Conservation (phyloP, 2,797 vertebrate genomes). For the Neosilurus mollespiculum region DNA sequence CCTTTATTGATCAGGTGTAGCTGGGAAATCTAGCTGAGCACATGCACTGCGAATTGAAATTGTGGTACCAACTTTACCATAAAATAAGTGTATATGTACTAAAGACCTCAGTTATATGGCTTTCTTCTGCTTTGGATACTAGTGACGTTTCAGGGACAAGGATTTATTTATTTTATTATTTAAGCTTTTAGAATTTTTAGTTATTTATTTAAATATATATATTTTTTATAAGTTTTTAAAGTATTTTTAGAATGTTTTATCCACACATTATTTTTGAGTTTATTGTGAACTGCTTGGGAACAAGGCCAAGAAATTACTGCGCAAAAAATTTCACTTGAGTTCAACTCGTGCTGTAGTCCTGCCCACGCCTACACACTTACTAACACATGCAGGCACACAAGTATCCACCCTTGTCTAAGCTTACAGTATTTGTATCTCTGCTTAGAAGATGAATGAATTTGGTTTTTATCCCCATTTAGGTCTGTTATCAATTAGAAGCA, state of each 20-base stretch:
- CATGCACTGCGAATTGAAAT: slow-evolving; percentile 52
- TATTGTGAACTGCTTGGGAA: background rate
- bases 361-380: slow-evolving; percentile 19
- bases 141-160: background rate
- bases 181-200: too few relatives aligned
- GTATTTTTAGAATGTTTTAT: slow-evolving; percentile 6
- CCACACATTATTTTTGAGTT: background rate
- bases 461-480: slow-evolving; percentile 63
- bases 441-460: slow-evolving; percentile 47
- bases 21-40: slow-evolving; percentile 46
- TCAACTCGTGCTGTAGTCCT: slow-evolving; percentile 21
- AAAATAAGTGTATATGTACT: slow-evolving; percentile 46
- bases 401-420: slow-evolving; percentile 34
- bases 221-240: background rate
- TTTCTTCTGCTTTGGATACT: slow-evolving; percentile 13
- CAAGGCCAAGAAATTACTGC: background rate
- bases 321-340: slow-evolving; percentile 18
- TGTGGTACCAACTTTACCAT: slow-evolving; percentile 52
- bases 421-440: slow-evolving; percentile 27
- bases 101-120: background rate
- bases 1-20: slow-evolving; percentile 59
- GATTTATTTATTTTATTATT: too few relatives aligned
- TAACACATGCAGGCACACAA: slow-evolving; percentile 10
- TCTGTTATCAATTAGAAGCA: slow-evolving; percentile 65
- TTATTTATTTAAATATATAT: too few relatives aligned